Percentiles rank a stretch among this genome's conserved stretches.
Evolutionary conservation across 2,888 invertebrate genomes (phyloP).

Genomic region (Ectemnius cavifrons): DNA sequence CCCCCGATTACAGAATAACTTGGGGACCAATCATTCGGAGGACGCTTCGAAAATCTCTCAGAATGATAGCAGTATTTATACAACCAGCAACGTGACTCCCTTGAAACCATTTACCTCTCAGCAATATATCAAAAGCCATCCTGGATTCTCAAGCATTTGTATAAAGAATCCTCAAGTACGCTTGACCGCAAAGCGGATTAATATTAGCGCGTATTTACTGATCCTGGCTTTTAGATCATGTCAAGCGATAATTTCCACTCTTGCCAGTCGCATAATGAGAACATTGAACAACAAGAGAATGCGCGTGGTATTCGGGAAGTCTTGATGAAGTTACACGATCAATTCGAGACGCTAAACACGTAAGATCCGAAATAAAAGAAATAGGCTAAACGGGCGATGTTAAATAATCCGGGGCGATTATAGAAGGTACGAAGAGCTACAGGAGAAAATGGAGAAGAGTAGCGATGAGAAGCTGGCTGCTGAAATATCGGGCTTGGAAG

Average conservation of each 20-base stretch:
- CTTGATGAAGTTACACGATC: conserved; percentile 66
- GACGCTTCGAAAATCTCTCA: conserved; percentile 25
- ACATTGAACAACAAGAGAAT: conserved; percentile 13
- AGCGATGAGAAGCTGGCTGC: conserved; percentile 59
- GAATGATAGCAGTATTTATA: conserved; percentile 8
- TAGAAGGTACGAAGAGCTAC: conserved; percentile 70
- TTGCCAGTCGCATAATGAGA: too few relatives aligned
- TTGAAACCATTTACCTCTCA: conserved; percentile 42
- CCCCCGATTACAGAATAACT: conserved; percentile 18
- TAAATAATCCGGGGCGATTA: not conserved
- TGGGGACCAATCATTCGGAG: conserved; percentile 18
- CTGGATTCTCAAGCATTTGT: not conserved
- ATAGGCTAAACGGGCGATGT: too few relatives aligned
- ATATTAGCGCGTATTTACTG: not conserved
- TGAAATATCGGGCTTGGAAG: conserved; percentile 66
- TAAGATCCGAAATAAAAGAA: conserved; percentile 36
- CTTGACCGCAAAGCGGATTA: not conserved
- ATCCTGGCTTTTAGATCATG: too few relatives aligned
- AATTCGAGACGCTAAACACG: conserved; percentile 69
- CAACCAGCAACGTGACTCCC: conserved; percentile 15
- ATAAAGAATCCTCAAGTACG: conserved; percentile 15
- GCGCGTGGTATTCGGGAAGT: conserved; percentile 64
- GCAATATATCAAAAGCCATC: conserved; percentile 33
- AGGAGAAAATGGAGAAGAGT: conserved; percentile 59
- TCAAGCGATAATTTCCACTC: too few relatives aligned